These are phyloP conservation scores for Sciurus carolinensis DNA, from an alignment of 2,797 vertebrate species.

Conservation along the genomic window DNA sequence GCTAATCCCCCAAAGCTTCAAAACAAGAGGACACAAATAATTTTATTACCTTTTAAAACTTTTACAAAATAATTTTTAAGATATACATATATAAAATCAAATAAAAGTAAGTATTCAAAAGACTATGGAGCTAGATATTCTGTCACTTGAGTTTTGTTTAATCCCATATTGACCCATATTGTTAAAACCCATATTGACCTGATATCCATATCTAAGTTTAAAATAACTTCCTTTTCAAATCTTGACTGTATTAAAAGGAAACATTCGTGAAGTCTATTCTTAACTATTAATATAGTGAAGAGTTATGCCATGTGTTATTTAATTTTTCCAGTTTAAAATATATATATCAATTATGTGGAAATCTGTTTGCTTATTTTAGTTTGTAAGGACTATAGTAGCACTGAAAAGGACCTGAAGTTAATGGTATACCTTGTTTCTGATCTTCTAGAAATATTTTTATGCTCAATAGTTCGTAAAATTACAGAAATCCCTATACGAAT, in stretches of 20 bases:
- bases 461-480: neutral
- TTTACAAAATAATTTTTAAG: slow-evolving; percentile 33
- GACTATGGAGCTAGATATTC: neutral
- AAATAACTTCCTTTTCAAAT: slow-evolving; percentile 46
- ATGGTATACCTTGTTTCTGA: slow-evolving; percentile 7
- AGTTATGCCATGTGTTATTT: slow-evolving; percentile 31
- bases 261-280: slow-evolving; percentile 23
- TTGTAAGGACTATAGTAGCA: neutral
- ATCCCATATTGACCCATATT: neutral
- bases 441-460: slow-evolving; percentile 18
- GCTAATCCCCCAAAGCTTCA: neutral
- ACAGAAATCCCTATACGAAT: neutral
- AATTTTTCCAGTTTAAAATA: slow-evolving; percentile 25
- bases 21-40: neutral
- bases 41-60: slow-evolving; percentile 51
- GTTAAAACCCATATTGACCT: slow-evolving; percentile 2
- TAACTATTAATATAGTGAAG: neutral
- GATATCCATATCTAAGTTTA: neutral
- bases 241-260: neutral
- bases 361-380: slow-evolving; percentile 17
- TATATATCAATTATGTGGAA: neutral
- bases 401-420: neutral
- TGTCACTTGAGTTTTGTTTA: slow-evolving; percentile 8
- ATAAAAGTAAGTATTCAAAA: slow-evolving; percentile 37
- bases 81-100: neutral